Evolutionary conservation across 2,113 vertebrate genomes (phyloP).

Genomic region (Labeo catla): DNA sequence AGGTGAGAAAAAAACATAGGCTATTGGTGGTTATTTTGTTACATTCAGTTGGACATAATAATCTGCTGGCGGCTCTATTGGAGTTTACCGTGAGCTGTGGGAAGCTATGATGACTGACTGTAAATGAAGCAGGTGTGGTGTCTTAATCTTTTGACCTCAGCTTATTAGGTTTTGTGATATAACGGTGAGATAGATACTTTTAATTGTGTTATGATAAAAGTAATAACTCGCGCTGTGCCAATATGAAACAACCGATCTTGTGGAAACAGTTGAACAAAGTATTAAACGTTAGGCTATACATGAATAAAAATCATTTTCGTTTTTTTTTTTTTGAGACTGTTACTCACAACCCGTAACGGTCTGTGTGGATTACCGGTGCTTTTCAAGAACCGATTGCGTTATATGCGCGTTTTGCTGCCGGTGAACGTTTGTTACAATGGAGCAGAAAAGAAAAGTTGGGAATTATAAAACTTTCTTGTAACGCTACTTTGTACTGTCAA

Average conservation of each 20-base stretch:
- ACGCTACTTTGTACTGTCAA: background rate
- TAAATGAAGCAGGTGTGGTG: background rate
- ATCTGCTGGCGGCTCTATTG: background rate
- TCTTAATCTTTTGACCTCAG: background rate
- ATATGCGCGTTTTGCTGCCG: background rate
- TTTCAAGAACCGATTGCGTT: background rate
- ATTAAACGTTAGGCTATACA: background rate
- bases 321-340: background rate
- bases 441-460: background rate
- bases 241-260: background rate
- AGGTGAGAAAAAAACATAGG: slow-evolving; percentile 15
- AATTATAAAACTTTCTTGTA: background rate
- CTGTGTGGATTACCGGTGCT: background rate
- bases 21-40: background rate
- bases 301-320: background rate
- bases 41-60: background rate
- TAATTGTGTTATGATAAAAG: background rate
- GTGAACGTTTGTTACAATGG: background rate
- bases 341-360: background rate
- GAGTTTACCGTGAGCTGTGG: background rate
- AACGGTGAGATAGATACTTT: background rate
- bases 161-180: background rate
- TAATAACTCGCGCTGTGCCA: background rate
- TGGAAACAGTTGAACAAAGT: background rate
- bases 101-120: no score